Percentiles rank a stretch among this genome's conserved stretches.
phyloP scores from a whole-genome alignment of 2,113 vertebrate species.

The Hipposideros armiger region DNA sequence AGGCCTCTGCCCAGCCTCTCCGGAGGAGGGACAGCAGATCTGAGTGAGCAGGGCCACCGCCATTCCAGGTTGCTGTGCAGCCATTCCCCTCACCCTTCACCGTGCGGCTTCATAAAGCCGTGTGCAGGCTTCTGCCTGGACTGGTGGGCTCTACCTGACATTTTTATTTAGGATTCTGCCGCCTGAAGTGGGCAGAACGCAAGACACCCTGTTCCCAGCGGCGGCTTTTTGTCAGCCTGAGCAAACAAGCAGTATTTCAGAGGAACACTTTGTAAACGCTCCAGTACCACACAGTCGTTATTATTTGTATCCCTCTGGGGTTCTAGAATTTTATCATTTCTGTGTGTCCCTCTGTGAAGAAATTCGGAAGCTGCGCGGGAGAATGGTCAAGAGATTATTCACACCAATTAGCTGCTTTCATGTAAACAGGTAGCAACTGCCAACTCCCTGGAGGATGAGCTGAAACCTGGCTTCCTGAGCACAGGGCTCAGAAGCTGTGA shows the following conservation, averaged over 20 bases:
- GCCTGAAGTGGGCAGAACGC: no score
- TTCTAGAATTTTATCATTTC: neutral
- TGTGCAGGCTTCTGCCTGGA: neutral
- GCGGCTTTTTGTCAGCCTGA: neutral
- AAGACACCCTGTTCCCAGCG: rapidly evolving
- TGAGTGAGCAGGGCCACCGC: rapidly evolving
- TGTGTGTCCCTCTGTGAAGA: neutral
- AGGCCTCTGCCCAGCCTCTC: neutral
- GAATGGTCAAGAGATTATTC: neutral
- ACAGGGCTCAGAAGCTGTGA: rapidly evolving
- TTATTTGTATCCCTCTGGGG: rapidly evolving
- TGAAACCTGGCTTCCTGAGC: neutral
- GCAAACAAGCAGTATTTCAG: neutral
- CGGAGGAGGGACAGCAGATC: rapidly evolving
- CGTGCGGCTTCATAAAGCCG: neutral
- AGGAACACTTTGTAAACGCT: no score
- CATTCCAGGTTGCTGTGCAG: neutral
- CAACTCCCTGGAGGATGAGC: neutral
- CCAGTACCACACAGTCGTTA: rapidly evolving
- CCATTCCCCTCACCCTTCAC: rapidly evolving
- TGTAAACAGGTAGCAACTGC: neutral
- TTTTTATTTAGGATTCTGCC: neutral
- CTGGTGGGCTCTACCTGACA: neutral
- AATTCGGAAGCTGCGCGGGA: neutral
- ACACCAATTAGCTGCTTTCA: neutral